These are phyloP conservation scores for Aphidius colemani DNA, from an alignment of 2,888 invertebrate genomes.

Conservation along the genomic window DNA sequence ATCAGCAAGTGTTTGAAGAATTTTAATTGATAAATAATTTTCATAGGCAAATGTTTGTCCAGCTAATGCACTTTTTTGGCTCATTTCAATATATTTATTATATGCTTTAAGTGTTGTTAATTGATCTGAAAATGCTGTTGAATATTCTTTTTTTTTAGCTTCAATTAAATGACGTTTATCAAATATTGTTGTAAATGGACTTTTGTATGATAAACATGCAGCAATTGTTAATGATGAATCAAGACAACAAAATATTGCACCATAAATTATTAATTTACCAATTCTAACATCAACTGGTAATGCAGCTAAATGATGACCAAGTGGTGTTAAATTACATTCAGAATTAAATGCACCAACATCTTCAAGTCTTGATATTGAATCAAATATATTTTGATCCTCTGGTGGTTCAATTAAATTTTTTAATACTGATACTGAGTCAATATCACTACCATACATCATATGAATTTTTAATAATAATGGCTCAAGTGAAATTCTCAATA, in stretches of 20 bases:
- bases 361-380: conserved; percentile 73
- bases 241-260: conserved; percentile 89
- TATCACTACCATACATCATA: conserved; percentile 60
- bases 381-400: conserved; percentile 67
- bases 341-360: conserved; percentile 82
- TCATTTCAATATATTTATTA: conserved; percentile 80
- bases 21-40: conserved; percentile 81
- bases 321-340: conserved; percentile 74
- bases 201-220: conserved; percentile 79
- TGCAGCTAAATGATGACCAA: conserved; percentile 86
- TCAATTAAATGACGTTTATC: conserved; percentile 74
- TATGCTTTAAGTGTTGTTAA: conserved; percentile 84
- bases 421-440: conserved; percentile 64
- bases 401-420: conserved; percentile 78
- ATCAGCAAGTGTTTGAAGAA: conserved; percentile 82
- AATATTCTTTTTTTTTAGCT: conserved; percentile 75
- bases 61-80: conserved; percentile 69
- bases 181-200: conserved; percentile 77
- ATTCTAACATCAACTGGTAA: conserved; percentile 89
- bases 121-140: conserved; percentile 85
- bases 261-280: conserved; percentile 90
- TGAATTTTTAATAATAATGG: conserved; percentile 78
- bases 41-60: conserved; percentile 80
- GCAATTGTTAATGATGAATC: conserved; percentile 92
- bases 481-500: conserved; percentile 86